Percentiles rank a stretch among this genome's conserved stretches.
Conservation (phyloP, 2,797 vertebrate species). For the Antrozous pallidus region DNA sequence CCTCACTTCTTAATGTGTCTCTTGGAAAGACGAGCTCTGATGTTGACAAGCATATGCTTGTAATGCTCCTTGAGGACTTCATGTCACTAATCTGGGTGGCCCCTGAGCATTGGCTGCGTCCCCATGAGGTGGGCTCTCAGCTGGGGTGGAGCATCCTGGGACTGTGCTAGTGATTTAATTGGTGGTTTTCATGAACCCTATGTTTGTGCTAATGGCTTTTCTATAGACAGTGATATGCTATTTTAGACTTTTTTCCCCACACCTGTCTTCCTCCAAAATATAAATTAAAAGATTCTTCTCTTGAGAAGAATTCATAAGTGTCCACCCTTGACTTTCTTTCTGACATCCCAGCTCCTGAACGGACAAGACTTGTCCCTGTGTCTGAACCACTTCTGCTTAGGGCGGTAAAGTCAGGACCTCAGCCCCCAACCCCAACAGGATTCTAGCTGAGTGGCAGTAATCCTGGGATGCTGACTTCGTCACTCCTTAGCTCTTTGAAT, state of each 20-base stretch:
- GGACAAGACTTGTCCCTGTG: not conserved
- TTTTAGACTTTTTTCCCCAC: not conserved
- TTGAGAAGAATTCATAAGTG: not conserved
- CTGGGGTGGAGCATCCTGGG: not conserved
- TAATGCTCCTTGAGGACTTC: not conserved
- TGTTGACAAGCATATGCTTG: not conserved
- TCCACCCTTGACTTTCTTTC: not conserved
- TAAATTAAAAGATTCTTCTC: not conserved
- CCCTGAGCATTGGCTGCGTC: not conserved
- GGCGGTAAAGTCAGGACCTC: not conserved
- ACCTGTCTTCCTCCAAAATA: not conserved
- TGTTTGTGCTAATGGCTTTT: not conserved
- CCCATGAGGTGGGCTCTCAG: rapidly evolving
- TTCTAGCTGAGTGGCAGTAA: no score
- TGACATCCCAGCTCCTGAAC: not conserved
- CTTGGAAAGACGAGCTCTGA: no score
- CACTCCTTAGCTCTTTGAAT: not conserved
- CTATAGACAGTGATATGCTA: rapidly evolving
- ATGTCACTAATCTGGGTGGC: not conserved
- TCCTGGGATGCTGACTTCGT: not conserved
- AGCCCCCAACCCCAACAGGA: rapidly evolving
- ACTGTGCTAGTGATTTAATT: rapidly evolving
- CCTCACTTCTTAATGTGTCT: not conserved
- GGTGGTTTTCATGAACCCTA: not conserved
- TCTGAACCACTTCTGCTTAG: not conserved